Conservation (phyloP, 2,797 vertebrate species). For the Hydrocynus forskahlii region DNA sequence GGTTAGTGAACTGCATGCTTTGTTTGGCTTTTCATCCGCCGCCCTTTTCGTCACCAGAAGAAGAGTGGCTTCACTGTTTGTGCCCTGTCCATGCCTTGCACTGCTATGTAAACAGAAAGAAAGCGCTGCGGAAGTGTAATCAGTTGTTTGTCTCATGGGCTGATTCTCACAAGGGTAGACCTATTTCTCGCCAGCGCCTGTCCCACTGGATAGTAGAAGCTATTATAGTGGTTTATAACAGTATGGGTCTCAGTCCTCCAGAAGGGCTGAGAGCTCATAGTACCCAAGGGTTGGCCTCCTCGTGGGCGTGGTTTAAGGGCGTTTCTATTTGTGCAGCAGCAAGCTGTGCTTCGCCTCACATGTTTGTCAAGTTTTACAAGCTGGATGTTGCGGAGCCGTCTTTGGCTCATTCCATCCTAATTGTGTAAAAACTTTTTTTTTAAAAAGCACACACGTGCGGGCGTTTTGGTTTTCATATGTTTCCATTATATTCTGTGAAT, state of each 20-base stretch:
- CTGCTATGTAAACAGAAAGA: not conserved
- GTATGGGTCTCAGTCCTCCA: not conserved
- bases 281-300: not conserved
- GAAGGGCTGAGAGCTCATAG: not conserved
- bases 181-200: not conserved
- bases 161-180: not conserved
- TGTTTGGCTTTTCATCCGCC: not conserved
- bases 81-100: not conserved
- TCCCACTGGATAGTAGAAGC: conserved; percentile 1
- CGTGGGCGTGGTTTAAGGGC: not conserved
- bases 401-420: too few species aligned
- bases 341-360: not conserved
- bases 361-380: not conserved
- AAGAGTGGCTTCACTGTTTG: not conserved
- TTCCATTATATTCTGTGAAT: too few species aligned
- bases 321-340: not conserved
- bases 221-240: not conserved
- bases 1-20: not conserved
- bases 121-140: not conserved
- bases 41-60: not conserved
- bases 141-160: not conserved
- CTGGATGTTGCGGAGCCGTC: too few species aligned
- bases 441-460: too few species aligned
- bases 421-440: too few species aligned
- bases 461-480: too few species aligned